phyloP scores from a whole-genome alignment of 1,140 invertebrate genomes.

The Tetraneura akinire region DNA sequence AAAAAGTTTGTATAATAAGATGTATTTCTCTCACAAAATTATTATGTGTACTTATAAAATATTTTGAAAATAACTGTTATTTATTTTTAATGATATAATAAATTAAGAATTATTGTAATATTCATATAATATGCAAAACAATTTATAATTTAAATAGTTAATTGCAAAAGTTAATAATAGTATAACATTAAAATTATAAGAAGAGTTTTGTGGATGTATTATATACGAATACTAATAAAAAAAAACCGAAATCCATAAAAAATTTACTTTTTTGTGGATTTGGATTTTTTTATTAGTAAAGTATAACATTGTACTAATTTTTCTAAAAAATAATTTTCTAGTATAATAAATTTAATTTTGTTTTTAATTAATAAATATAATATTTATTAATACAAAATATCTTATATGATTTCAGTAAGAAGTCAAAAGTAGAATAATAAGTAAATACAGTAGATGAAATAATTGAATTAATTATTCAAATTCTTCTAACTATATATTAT shows the following conservation, averaged over 20 bases:
- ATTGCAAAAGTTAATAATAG: background rate
- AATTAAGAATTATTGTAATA: background rate
- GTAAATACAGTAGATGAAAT: background rate
- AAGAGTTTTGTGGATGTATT: background rate
- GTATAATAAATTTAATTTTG: background rate
- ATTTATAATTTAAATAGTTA: background rate
- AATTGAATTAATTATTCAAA: background rate
- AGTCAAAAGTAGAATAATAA: background rate
- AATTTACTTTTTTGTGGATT: too few relatives aligned
- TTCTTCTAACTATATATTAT: background rate
- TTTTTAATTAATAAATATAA: background rate
- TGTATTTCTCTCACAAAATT: background rate
- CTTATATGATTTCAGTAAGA: background rate
- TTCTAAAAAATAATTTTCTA: background rate
- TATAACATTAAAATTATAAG: background rate
- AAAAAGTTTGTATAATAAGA: conserved; percentile 2
- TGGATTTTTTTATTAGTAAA: too few relatives aligned
- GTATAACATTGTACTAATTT: background rate
- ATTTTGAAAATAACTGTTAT: conserved; percentile 28
- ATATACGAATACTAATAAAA: background rate
- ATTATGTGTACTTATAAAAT: background rate
- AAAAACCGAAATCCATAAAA: background rate
- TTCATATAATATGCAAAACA: background rate
- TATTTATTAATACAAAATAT: background rate
- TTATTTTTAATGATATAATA: background rate